Percentiles rank a stretch among this genome's conserved stretches.
Conservation (phyloP, 64 coral and sea anemone genomes). For the Hydrozoanthus tunicans region DNA sequence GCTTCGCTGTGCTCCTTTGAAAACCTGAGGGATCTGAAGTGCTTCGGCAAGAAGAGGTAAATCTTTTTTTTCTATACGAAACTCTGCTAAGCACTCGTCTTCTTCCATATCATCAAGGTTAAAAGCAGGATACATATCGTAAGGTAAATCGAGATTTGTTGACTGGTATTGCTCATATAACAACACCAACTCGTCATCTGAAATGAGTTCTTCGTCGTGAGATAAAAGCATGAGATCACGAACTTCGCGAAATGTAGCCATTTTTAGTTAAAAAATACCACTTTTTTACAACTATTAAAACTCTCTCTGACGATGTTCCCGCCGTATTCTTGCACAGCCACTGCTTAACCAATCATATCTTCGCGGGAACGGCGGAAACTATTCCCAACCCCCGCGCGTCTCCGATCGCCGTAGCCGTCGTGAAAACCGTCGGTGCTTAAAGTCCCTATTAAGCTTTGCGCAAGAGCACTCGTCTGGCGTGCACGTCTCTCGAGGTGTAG, state of each 20-base stretch:
- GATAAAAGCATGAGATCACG: background rate
- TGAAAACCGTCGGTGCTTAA: conserved; percentile 20
- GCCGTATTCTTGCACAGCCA: too few relatives aligned
- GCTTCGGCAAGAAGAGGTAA: conserved; percentile 1
- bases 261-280: background rate
- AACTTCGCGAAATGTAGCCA: conserved; percentile 1
- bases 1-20: conserved; percentile 8
- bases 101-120: conserved; percentile 12
- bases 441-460: background rate
- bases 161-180: background rate
- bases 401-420: conserved; percentile 18
- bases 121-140: conserved; percentile 15
- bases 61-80: conserved; percentile 1
- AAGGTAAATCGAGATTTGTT: conserved; percentile 2
- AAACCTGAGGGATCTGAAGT: background rate
- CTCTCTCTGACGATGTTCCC: background rate
- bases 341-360: too few relatives aligned
- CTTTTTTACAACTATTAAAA: background rate
- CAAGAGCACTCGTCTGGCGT: too few relatives aligned
- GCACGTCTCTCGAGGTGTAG: too few relatives aligned
- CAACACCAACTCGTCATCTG: background rate
- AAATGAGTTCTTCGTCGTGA: conserved; percentile 1
- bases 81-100: conserved; percentile 5
- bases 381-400: conserved; percentile 32
- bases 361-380: background rate